Evolutionary conservation across 2,888 invertebrate species (phyloP).

Genomic region (Lasiommata megera): DNA sequence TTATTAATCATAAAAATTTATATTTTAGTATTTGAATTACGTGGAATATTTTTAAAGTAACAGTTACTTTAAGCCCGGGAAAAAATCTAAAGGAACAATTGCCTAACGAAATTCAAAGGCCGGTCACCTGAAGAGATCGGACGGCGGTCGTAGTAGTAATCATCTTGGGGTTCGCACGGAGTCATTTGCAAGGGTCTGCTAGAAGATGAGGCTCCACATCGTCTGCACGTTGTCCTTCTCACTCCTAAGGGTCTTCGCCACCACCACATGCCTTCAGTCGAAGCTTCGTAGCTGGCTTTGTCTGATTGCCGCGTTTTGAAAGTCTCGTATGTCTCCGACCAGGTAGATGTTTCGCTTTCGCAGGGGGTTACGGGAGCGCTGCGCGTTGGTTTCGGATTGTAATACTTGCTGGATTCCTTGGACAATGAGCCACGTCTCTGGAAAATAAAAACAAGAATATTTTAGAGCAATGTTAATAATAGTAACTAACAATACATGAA

Average conservation of each 20-base stretch:
- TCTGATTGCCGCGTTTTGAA: conserved; percentile 41
- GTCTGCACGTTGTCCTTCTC: conserved; percentile 51
- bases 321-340: conserved; percentile 48
- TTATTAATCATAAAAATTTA: not conserved
- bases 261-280: conserved; percentile 55
- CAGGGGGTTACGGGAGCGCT: conserved; percentile 75
- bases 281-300: conserved; percentile 49
- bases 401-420: conserved; percentile 51
- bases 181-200: conserved; percentile 61
- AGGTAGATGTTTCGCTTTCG: conserved; percentile 63
- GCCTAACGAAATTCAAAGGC: conserved; percentile 65
- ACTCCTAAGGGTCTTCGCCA: conserved; percentile 58
- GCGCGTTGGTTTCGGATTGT: conserved; percentile 59
- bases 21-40: not conserved
- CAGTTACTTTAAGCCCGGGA: too few relatives aligned
- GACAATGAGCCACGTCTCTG: conserved; percentile 72
- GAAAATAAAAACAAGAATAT: conserved; percentile 39
- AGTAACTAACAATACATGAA: too few relatives aligned
- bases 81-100: conserved; percentile 55
- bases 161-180: conserved; percentile 48
- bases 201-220: conserved; percentile 62
- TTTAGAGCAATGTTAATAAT: too few relatives aligned
- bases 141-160: conserved; percentile 39
- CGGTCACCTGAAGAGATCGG: conserved; percentile 61
- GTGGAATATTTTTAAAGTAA: not conserved